These are phyloP conservation scores for Muricea muricata DNA, from an alignment of 92 coral and sea anemone species.

Conservation along the genomic window DNA sequence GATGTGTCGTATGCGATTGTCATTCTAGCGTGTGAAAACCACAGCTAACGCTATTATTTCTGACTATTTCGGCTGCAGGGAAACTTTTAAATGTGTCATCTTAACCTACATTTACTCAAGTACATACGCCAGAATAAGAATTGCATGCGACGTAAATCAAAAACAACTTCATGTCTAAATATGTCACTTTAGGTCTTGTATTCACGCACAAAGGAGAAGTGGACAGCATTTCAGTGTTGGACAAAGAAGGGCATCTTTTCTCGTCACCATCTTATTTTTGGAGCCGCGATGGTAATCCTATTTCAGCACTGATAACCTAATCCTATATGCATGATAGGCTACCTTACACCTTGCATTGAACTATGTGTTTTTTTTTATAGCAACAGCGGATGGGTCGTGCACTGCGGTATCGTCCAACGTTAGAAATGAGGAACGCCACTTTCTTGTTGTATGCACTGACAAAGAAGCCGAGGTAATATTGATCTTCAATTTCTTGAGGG, in stretches of 20 bases:
- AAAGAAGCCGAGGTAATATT: conserved; percentile 83
- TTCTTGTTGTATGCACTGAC: conserved; percentile 83
- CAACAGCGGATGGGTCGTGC: conserved; percentile 15
- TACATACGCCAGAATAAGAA: no score
- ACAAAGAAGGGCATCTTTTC: conserved; percentile 87
- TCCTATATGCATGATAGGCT: no score
- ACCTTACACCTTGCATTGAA: not conserved
- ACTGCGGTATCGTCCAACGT: conserved; percentile 37
- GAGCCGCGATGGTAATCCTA: conserved; percentile 44
- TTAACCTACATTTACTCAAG: no score
- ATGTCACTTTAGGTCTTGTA: conserved; percentile 69
- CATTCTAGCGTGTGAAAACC: no score
- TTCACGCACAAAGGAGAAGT: conserved; percentile 85
- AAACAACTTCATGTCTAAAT: not conserved
- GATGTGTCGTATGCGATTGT: no score
- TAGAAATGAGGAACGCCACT: conserved; percentile 76
- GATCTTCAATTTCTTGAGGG: not conserved
- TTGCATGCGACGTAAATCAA: no score
- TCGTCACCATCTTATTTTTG: conserved; percentile 95
- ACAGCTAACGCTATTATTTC: no score
- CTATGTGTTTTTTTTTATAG: not conserved
- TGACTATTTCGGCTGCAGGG: no score
- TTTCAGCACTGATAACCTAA: no score
- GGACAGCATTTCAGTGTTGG: conserved; percentile 74
- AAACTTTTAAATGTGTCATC: not conserved